Evolutionary conservation across 2,113 vertebrate species (phyloP).

Genomic region (Calypte anna): DNA sequence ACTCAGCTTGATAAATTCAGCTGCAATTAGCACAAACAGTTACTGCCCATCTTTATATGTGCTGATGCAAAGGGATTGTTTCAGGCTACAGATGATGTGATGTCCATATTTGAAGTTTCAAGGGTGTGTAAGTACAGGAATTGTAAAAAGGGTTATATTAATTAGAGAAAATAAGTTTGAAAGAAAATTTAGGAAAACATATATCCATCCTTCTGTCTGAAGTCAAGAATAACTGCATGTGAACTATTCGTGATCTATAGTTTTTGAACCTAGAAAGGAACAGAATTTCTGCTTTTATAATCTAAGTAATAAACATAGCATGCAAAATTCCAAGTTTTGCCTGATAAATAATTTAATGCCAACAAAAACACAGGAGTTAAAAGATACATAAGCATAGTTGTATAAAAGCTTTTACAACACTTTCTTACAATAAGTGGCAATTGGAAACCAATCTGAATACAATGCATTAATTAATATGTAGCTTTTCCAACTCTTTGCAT

Average conservation of each 20-base stretch:
- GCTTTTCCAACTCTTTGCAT: not conserved
- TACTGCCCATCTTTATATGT: not conserved
- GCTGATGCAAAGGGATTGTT: not conserved
- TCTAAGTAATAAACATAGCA: not conserved
- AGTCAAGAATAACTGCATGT: not conserved
- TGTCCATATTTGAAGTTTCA: not conserved
- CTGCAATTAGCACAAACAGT: not conserved
- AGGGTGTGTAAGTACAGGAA: not conserved
- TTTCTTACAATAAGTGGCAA: not conserved
- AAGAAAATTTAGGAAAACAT: not conserved
- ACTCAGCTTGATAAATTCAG: not conserved
- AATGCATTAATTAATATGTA: not conserved
- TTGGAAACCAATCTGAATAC: not conserved
- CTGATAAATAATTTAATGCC: not conserved
- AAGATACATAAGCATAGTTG: not conserved
- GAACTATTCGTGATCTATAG: not conserved
- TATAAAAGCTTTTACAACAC: not conserved
- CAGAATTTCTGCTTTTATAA: not conserved
- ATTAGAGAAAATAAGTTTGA: not conserved
- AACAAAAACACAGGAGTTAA: not conserved
- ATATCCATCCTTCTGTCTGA: not conserved
- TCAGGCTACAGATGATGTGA: not conserved
- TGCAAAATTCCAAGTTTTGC: not conserved
- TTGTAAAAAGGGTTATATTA: not conserved
- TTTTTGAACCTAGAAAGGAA: not conserved